phyloP scores from a whole-genome alignment of 2,888 invertebrate species.

The Melanophora roralis region DNA sequence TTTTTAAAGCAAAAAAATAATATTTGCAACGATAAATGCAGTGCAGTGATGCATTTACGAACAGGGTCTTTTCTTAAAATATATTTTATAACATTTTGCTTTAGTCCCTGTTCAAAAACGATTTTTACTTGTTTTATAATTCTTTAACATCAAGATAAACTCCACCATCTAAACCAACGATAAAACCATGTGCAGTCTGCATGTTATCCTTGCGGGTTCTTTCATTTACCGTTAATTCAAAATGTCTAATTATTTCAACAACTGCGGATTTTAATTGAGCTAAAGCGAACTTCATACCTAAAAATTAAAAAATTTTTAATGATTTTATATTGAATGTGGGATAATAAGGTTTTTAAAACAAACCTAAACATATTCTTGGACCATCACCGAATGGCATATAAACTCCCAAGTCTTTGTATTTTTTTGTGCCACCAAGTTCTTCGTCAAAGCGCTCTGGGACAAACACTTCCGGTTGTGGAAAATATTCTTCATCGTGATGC shows the following conservation, averaged over 20 bases:
- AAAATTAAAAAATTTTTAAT: not conserved
- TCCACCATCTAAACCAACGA: conserved; percentile 60
- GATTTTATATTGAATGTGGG: not conserved
- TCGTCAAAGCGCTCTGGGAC: conserved; percentile 64
- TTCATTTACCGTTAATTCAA: conserved; percentile 53
- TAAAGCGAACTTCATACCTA: conserved; percentile 61
- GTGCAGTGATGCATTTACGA: no score
- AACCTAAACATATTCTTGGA: conserved; percentile 68
- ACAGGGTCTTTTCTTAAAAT: no score
- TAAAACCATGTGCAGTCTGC: conserved; percentile 51
- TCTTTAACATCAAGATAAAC: conserved; percentile 45
- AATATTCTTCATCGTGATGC: conserved; percentile 66
- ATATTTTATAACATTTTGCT: no score
- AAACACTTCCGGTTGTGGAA: conserved; percentile 64
- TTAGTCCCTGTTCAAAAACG: no score
- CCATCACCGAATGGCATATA: conserved; percentile 69
- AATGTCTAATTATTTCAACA: conserved; percentile 59
- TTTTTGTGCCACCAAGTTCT: conserved; percentile 39
- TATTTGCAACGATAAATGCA: no score
- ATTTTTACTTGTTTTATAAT: conserved; percentile 16
- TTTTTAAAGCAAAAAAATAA: no score
- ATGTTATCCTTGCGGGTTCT: conserved; percentile 57
- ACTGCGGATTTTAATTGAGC: conserved; percentile 60
- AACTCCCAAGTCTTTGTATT: conserved; percentile 62
- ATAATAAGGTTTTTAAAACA: not conserved